A percentile compares a stretch with the other conserved stretches of the same genome.
These are phyloP conservation scores for Polydrusus cervinus DNA, from an alignment of 2,888 invertebrate species.

Conservation along the genomic window DNA sequence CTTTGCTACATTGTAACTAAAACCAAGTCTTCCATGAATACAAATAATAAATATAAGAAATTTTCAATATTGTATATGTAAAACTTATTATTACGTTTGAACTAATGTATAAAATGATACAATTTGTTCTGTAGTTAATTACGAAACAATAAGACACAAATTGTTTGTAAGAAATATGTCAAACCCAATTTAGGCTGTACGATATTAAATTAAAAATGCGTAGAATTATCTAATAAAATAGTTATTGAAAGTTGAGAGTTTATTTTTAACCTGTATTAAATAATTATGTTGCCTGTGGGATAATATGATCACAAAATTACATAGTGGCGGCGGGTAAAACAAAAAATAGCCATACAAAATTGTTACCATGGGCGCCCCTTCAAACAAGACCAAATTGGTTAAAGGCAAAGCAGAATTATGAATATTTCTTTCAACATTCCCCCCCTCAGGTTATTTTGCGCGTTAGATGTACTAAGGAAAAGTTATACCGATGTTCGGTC, in stretches of 20 bases:
- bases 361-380: no score
- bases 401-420: no score
- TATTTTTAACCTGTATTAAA: neutral
- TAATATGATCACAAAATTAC: no score
- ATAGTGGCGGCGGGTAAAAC: no score
- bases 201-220: conserved; percentile 65
- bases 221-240: conserved; percentile 68
- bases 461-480: no score
- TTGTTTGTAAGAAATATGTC: conserved; percentile 69
- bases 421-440: no score
- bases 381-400: no score
- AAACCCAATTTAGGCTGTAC: conserved; percentile 67
- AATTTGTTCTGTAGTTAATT: conserved; percentile 66
- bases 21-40: conserved; percentile 73
- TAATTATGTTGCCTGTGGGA: no score
- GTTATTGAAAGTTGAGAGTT: neutral
- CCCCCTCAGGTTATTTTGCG: no score
- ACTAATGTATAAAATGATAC: conserved; percentile 60
- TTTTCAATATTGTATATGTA: conserved; percentile 60
- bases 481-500: no score
- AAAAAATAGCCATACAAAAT: no score
- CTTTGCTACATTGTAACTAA: conserved; percentile 63
- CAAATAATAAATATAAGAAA: conserved; percentile 71
- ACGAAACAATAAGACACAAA: conserved; percentile 62
- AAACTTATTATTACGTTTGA: conserved; percentile 65